These are phyloP conservation scores for Ceyx margarethae DNA, from an alignment of 2,113 vertebrate genomes.

Conservation along the genomic window DNA sequence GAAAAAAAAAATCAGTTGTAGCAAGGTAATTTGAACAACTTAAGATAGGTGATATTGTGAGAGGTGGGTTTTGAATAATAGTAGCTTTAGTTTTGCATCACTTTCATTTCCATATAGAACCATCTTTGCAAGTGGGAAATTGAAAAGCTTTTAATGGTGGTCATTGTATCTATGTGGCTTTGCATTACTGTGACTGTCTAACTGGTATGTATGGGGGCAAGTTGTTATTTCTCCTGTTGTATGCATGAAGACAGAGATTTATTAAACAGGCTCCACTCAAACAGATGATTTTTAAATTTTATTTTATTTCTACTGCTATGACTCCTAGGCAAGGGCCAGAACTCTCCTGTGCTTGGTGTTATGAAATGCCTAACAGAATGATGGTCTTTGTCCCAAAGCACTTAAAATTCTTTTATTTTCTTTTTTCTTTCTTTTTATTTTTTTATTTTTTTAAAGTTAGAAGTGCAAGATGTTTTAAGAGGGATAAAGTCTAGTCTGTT, in stretches of 20 bases:
- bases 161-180: background rate
- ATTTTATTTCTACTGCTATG: background rate
- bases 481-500: constrained; percentile 62
- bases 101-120: background rate
- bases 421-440: no score
- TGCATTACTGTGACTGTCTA: background rate
- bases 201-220: background rate
- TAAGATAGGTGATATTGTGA: background rate
- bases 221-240: background rate
- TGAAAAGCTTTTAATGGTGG: background rate
- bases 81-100: constrained; percentile 12
- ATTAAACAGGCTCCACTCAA: background rate
- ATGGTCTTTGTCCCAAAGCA: constrained; percentile 30
- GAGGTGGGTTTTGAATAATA: background rate
- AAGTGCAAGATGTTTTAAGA: constrained; percentile 4
- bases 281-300: background rate
- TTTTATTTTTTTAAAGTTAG: background rate
- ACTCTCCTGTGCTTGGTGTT: background rate
- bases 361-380: constrained; percentile 43
- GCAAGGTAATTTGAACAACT: constrained; percentile 29
- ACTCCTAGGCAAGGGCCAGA: background rate
- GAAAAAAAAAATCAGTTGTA: background rate
- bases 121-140: background rate
- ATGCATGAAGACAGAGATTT: background rate
- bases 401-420: constrained; percentile 34